Evolutionary conservation across 2,113 vertebrate genomes (phyloP), one percentile per base, ranked within the genome.

Genomic region (Rissa tridactyla): DNA sequence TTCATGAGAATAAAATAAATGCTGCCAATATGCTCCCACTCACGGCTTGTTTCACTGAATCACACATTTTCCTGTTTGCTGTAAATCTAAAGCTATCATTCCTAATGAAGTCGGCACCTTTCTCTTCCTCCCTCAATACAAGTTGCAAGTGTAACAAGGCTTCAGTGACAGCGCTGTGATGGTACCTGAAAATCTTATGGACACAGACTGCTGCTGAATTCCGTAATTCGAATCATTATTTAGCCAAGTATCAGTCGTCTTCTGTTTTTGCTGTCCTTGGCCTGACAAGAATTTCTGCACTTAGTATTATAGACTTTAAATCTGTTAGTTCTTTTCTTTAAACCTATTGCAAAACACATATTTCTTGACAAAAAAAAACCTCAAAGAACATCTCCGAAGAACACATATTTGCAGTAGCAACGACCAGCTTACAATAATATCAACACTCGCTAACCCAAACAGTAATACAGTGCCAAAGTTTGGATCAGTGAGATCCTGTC

Each of bases 271-370:
- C 26, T 65, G 36, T 44, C 57, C 62, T 85, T 65, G 20, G 36
- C 36, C 21, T 2, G 7, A 87, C 13, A 61, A 51, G 10, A 79
- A 79, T 34, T 72, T 72, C 58, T 90, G 36, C 44, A 55, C 46
- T 68, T 62, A 44, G 5, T 44, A 34, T 6, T 36, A 73, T 0
- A 52, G 16, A 72, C 11, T 72, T 79, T 8, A 79, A 90, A 90
- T 18, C 10, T 76, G 3, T 15, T 44, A 30, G 30, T 29, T 54
- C 13, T 68, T 55, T 42, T 51, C 13, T 90, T 68, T 76, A 72
- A 11, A 69, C 2, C 15, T 30, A n/a, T 19, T 1, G 10, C 47
- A 76, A 92, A 81, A 71, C 8, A 8, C 2, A 0, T 20, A 23
- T 44, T 64, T 36, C 38, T 54, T 26, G 47, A 12, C 6, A 29